Conservation (phyloP, 2,888 invertebrate species). For the Coleophora flavipennella region DNA sequence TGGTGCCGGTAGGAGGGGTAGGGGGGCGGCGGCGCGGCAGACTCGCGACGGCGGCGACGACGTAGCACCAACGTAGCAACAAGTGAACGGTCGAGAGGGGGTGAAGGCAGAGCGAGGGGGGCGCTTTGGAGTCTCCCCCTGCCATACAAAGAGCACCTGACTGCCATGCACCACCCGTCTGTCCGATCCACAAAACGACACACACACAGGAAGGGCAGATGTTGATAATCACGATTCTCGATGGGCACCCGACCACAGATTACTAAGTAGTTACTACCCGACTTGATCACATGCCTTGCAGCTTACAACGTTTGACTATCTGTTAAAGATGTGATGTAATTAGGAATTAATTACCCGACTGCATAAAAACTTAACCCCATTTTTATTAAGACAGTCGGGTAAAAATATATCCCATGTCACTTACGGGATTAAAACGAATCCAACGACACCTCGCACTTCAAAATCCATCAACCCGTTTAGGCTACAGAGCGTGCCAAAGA, state of each 20-base stretch:
- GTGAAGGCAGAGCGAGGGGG: conserved; percentile 32
- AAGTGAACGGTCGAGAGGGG: conserved; percentile 62
- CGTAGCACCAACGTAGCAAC: conserved; percentile 62
- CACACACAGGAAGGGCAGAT: conserved; percentile 49
- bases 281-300: no score
- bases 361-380: no score
- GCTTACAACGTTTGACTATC: no score
- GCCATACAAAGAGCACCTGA: conserved; percentile 52
- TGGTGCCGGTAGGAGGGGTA: conserved; percentile 33
- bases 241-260: conserved; percentile 12
- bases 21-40: conserved; percentile 47
- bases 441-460: no score
- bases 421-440: no score
- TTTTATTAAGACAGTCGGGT: no score
- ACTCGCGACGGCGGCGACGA: conserved; percentile 37
- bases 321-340: no score
- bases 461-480: no score
- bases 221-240: conserved; percentile 37
- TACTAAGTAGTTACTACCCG: conserved; percentile 15
- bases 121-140: conserved; percentile 32
- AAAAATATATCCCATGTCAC: no score
- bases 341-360: no score
- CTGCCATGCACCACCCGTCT: conserved; percentile 29
- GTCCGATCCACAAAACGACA: conserved; percentile 21
- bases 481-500: no score